These are phyloP conservation scores for Hirudo medicinalis DNA, from an alignment of 1,140 invertebrate genomes.

Conservation along the genomic window DNA sequence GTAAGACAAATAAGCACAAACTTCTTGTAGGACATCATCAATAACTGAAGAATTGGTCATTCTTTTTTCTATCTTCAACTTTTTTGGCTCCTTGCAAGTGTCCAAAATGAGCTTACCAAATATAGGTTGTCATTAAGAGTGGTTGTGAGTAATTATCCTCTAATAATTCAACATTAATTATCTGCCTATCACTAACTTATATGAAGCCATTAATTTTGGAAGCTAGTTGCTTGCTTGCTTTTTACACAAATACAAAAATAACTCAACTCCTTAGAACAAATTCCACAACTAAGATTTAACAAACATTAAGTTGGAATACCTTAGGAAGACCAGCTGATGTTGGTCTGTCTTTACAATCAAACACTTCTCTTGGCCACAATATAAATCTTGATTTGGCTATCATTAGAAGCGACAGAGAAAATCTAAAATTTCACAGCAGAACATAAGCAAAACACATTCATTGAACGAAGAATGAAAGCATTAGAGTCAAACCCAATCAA, in stretches of 20 bases:
- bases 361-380: background rate
- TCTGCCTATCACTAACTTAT: too few species aligned
- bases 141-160: slow-evolving; percentile 17
- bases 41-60: slow-evolving; percentile 55
- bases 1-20: slow-evolving; percentile 15
- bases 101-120: too few species aligned
- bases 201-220: too few species aligned
- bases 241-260: too few species aligned
- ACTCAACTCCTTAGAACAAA: slow-evolving; percentile 7
- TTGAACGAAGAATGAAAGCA: background rate
- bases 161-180: too few species aligned
- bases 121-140: slow-evolving; percentile 18
- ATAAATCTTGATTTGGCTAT: background rate
- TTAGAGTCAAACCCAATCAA: slow-evolving; percentile 12
- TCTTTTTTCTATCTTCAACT: slow-evolving; percentile 35
- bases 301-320: background rate
- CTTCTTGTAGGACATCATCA: slow-evolving; percentile 56
- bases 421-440: background rate
- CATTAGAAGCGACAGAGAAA: background rate
- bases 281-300: slow-evolving; percentile 22
- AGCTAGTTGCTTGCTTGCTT: too few species aligned
- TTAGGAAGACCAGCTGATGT: background rate
- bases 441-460: background rate
- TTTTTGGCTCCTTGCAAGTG: slow-evolving; percentile 22
- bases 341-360: background rate